Percentiles rank a stretch among this genome's conserved stretches.
These are phyloP conservation scores for Trachymyrmex septentrionalis DNA, from an alignment of 1,140 invertebrate genomes.

Conservation along the genomic window DNA sequence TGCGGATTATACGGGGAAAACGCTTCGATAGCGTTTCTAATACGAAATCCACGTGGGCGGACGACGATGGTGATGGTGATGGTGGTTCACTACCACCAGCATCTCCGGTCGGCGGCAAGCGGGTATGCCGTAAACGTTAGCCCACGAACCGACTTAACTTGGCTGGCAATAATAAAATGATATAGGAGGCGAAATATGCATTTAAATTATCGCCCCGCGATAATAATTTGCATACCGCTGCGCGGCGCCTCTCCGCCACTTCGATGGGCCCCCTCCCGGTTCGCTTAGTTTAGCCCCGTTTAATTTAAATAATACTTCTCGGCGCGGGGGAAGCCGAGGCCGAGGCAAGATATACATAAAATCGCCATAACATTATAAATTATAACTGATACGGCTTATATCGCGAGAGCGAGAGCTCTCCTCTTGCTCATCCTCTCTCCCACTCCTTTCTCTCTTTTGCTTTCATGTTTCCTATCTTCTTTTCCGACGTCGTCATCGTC, in stretches of 20 bases:
- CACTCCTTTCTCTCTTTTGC: background rate
- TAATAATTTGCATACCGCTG: slow-evolving; percentile 87
- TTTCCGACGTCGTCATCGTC: slow-evolving; percentile 17
- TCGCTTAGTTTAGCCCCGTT: slow-evolving; percentile 87
- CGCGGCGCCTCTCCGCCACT: slow-evolving; percentile 81
- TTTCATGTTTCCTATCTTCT: slow-evolving; percentile 49
- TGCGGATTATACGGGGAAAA: slow-evolving; percentile 84
- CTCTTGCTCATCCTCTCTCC: slow-evolving; percentile 11
- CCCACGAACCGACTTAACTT: slow-evolving; percentile 84
- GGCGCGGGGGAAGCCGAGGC: slow-evolving; percentile 73
- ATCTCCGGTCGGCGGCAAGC: slow-evolving; percentile 60
- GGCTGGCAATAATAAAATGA: slow-evolving; percentile 87
- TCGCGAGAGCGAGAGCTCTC: slow-evolving; percentile 70
- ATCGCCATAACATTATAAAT: slow-evolving; percentile 87
- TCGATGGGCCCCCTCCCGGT: slow-evolving; percentile 83
- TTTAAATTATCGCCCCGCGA: slow-evolving; percentile 87
- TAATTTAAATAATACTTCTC: slow-evolving; percentile 87
- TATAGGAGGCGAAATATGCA: slow-evolving; percentile 87
- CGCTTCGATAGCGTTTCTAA: slow-evolving; percentile 85
- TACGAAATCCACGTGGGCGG: slow-evolving; percentile 71
- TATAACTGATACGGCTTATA: slow-evolving; percentile 87
- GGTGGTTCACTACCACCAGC: slow-evolving; percentile 64
- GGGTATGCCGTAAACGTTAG: slow-evolving; percentile 78
- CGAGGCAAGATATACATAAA: slow-evolving; percentile 86
- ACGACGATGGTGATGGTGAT: background rate